Evolutionary conservation across 2,113 vertebrate genomes (phyloP).

Genomic region (Chionodraco myersi): DNA sequence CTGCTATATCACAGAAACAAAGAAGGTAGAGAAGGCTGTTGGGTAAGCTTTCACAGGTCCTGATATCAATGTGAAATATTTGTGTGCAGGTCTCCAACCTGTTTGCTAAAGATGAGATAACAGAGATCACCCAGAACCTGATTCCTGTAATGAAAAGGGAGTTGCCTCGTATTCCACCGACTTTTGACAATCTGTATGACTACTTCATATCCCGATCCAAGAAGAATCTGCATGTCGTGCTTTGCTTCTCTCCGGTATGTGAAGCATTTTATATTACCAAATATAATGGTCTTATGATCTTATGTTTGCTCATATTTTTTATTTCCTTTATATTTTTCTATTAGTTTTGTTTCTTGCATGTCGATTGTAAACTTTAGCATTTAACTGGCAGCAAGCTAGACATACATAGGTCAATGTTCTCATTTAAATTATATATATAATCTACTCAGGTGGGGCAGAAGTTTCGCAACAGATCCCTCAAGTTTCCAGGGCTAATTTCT

Average conservation of each 20-base stretch:
- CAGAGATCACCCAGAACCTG: slow-evolving; percentile 86
- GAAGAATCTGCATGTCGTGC: slow-evolving; percentile 86
- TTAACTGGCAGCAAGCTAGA: neutral
- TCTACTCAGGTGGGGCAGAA: slow-evolving; percentile 82
- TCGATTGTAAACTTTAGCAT: neutral
- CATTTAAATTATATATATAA: neutral
- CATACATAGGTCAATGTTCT: neutral
- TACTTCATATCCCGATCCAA: slow-evolving; percentile 85
- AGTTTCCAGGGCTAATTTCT: slow-evolving; percentile 87
- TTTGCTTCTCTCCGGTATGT: slow-evolving; percentile 87
- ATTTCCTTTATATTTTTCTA: slow-evolving; percentile 8
- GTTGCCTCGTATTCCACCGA: slow-evolving; percentile 79
- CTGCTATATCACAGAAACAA: neutral
- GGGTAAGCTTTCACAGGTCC: neutral
- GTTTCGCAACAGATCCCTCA: slow-evolving; percentile 84
- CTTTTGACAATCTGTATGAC: slow-evolving; percentile 86
- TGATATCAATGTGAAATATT: slow-evolving; percentile 8
- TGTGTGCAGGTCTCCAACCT: slow-evolving; percentile 82
- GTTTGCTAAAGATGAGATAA: slow-evolving; percentile 86
- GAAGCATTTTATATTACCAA: neutral
- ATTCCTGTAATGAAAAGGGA: slow-evolving; percentile 85
- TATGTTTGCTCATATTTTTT: neutral
- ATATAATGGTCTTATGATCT: no score
- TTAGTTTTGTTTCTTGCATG: neutral
- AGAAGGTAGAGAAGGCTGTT: neutral